A percentile compares a stretch with the other conserved stretches of the same genome.
phyloP scores from a whole-genome alignment of 1,140 invertebrate genomes.

The Luehdorfia chinensis region DNA sequence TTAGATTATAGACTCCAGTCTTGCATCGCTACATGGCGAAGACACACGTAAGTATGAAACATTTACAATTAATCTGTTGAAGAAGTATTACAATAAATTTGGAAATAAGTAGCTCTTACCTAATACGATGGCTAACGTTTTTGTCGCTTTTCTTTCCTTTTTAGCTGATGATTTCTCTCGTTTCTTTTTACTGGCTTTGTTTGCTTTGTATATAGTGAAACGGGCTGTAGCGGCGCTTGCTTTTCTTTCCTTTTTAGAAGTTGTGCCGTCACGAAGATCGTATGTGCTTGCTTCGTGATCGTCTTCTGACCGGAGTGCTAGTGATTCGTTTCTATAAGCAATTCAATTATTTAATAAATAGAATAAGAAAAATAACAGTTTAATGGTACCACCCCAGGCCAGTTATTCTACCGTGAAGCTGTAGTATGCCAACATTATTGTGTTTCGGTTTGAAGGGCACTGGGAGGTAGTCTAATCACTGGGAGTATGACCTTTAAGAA shows the following conservation, averaged over 20 bases:
- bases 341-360: not conserved
- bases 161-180: constrained; percentile 96
- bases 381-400: too few species aligned
- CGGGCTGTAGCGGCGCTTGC: constrained; percentile 81
- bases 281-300: constrained; percentile 55
- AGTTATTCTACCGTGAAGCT: too few species aligned
- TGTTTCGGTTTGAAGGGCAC: too few species aligned
- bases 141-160: constrained; percentile 99
- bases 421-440: too few species aligned
- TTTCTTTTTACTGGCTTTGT: constrained; percentile 96
- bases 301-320: constrained; percentile 73
- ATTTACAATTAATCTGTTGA: too few species aligned
- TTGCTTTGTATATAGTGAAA: constrained; percentile 94
- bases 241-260: constrained; percentile 84
- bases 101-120: too few species aligned
- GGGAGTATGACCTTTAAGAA: too few species aligned
- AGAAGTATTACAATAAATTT: too few species aligned
- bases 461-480: too few species aligned
- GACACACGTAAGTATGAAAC: too few species aligned
- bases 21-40: too few species aligned
- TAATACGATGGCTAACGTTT: constrained; percentile 98
- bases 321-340: constrained; percentile 71
- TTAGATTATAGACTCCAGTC: too few species aligned
- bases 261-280: constrained; percentile 54
- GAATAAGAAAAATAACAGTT: not conserved